Conservation (phyloP, 1,140 invertebrate genomes). For the Xylocopa sonorina region DNA sequence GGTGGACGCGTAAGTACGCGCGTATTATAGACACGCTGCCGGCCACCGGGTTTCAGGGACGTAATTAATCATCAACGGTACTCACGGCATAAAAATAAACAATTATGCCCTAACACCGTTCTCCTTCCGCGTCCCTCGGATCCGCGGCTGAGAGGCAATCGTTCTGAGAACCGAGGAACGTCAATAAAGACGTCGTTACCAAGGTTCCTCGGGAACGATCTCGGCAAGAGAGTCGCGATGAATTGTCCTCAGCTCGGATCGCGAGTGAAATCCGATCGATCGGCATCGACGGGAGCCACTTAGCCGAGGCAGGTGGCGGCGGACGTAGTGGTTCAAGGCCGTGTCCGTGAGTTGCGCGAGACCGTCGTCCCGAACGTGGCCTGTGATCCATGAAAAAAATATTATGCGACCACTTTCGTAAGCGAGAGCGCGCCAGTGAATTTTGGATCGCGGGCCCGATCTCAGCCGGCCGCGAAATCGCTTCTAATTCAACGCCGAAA, state of each 20-base stretch:
- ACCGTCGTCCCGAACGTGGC: slow-evolving; percentile 8
- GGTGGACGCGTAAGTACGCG: neutral
- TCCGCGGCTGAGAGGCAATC: neutral
- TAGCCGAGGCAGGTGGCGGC: neutral
- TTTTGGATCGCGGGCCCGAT: slow-evolving; percentile 2
- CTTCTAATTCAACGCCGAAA: slow-evolving; percentile 43
- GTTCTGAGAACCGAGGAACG: neutral
- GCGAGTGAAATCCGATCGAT: slow-evolving; percentile 45
- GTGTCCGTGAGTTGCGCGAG: slow-evolving; percentile 45
- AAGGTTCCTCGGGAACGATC: neutral
- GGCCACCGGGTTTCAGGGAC: slow-evolving; percentile 13
- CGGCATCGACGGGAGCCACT: neutral
- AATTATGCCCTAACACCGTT: neutral
- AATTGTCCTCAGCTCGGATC: neutral
- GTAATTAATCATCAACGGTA: slow-evolving; percentile 14
- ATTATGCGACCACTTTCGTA: slow-evolving; percentile 41
- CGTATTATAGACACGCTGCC: no score
- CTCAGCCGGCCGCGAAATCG: slow-evolving; percentile 23
- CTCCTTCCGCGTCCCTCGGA: slow-evolving; percentile 19
- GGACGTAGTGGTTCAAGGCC: slow-evolving; percentile 58
- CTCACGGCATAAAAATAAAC: neutral
- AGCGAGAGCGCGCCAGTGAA: slow-evolving; percentile 28
- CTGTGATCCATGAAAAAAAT: slow-evolving; percentile 37
- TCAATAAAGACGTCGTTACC: neutral
- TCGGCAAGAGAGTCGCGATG: neutral